phyloP scores from a whole-genome alignment of 2,113 vertebrate species.

The Paradisaea rubra region DNA sequence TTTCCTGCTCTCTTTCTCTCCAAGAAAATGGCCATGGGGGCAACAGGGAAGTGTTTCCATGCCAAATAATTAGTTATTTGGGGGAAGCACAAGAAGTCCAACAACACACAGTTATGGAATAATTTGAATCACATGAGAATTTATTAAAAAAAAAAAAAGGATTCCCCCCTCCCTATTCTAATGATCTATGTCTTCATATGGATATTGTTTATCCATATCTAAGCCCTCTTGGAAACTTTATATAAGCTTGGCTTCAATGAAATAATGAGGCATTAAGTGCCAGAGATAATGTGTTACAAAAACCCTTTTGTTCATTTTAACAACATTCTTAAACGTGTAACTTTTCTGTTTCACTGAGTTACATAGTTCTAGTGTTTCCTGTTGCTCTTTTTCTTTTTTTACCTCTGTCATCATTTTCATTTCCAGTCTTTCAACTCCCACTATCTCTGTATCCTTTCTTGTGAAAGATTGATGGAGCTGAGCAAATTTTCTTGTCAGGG shows the following conservation, averaged over 20 bases:
- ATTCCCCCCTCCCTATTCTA: background rate
- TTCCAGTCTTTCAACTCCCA: background rate
- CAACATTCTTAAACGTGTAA: background rate
- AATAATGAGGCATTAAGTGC: background rate
- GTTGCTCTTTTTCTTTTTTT: background rate
- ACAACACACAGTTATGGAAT: background rate
- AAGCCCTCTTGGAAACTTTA: background rate
- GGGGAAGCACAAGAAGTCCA: background rate
- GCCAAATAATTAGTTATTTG: background rate
- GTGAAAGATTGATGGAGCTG: background rate
- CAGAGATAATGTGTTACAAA: background rate
- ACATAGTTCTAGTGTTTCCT: background rate
- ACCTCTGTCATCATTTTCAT: background rate
- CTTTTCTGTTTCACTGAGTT: background rate
- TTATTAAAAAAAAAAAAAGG: background rate
- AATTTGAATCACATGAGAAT: background rate
- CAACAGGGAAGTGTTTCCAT: background rate
- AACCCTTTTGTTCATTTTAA: background rate
- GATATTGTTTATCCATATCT: background rate
- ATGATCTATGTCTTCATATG: background rate
- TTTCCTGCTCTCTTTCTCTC: background rate
- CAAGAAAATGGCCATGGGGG: background rate
- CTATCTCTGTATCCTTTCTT: background rate
- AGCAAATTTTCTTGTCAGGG: background rate
- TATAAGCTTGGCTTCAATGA: background rate